Evolutionary conservation across 2,888 invertebrate genomes (phyloP).

Genomic region (Dyspetes luteomarginatus): DNA sequence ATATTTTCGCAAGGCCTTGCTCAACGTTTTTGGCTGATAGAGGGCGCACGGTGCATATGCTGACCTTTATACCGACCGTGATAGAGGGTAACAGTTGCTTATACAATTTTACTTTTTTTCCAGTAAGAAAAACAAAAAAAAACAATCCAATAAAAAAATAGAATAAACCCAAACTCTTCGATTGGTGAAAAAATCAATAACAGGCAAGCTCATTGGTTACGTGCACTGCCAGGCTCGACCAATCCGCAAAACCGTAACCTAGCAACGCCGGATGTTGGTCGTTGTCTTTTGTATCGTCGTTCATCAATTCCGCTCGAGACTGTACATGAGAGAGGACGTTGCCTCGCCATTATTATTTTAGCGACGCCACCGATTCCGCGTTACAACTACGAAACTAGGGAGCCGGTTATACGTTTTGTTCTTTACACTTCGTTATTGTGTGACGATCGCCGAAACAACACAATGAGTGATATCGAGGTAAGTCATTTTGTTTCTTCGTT

Average conservation of each 20-base stretch:
- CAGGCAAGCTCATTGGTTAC: slow-evolving; percentile 30
- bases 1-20: too few species aligned
- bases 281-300: slow-evolving; percentile 53
- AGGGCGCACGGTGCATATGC: too few species aligned
- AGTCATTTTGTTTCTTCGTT: slow-evolving; percentile 45
- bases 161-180: too few species aligned
- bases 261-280: slow-evolving; percentile 77
- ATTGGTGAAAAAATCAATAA: background rate
- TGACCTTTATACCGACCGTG: too few species aligned
- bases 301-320: slow-evolving; percentile 61
- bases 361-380: slow-evolving; percentile 70
- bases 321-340: slow-evolving; percentile 43
- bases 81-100: too few species aligned
- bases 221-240: slow-evolving; percentile 46
- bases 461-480: slow-evolving; percentile 80
- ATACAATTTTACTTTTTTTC: too few species aligned
- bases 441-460: slow-evolving; percentile 49
- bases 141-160: too few species aligned
- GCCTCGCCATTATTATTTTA: slow-evolving; percentile 75
- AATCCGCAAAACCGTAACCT: slow-evolving; percentile 66
- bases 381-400: slow-evolving; percentile 33
- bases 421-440: background rate
- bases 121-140: too few species aligned
- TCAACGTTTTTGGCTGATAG: too few species aligned
- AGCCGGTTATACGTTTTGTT: slow-evolving; percentile 31